Evolutionary conservation across 2,888 invertebrate species (phyloP), one percentile per base, ranked within the genome.

Genomic region (Agrochola macilenta): DNA sequence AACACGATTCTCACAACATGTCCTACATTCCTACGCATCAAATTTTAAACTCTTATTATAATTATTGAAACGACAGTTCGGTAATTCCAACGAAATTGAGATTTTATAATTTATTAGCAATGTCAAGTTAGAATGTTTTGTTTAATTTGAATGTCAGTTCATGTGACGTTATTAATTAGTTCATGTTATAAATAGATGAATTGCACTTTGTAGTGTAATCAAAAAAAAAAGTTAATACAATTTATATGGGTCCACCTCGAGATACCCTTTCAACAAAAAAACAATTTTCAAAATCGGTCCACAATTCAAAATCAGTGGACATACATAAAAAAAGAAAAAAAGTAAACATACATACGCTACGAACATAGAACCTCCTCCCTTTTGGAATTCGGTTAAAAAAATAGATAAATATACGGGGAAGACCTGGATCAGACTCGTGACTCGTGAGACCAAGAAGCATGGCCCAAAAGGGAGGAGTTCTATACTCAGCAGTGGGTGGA

Each of bases 111-210:
- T 23, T 70, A 65, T 63, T 23, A 14, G 2, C 17, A 46, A n/a
- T 70, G 60, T 58, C n/a, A 65, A 14, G n/a, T 54, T 52, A n/a
- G 14, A 52, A 68, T 30, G 39, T 39, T 58, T 35, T 58, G 46
- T 20, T 43, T 30, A 43, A 77, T 52, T 77, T 43, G n/a, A 57
- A 26, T 7, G 14, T 39, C 39, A 71, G 61, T 30, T n/a, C n/a
- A 63, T 0, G 26, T 69, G 20, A 30, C 26, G 54, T 60, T 60
- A 74, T 54, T 65, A 74, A 73, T 69, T 26, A 69, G 14, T 65
- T 60, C 12, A n/a, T 26, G 12, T 58, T 78, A 49, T 30, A 69
- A 17, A 49, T 66, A 30, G 12, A 61, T 66, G 11, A 9, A 39
- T 9, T 9, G 39, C 39, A n/a, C n/a, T n/a, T n/a, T n/a, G n/a